Conservation (phyloP, 2,113 vertebrate species). For the Oryzias curvinotus region DNA sequence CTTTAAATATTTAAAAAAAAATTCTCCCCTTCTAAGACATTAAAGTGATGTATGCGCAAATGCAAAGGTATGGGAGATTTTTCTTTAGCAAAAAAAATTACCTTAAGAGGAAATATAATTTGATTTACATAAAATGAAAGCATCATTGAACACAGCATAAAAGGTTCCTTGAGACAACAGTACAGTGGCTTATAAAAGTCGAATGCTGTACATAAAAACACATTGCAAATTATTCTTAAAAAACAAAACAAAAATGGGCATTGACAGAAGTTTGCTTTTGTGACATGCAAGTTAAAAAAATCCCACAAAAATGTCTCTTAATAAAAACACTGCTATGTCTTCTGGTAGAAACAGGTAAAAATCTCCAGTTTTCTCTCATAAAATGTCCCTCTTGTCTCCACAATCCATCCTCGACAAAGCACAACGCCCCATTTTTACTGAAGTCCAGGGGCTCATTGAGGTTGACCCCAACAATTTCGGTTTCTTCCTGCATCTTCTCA, state of each 20-base stretch:
- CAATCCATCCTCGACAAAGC: conserved; percentile 9
- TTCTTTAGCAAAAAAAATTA: conserved; percentile 60
- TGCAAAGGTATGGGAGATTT: conserved; percentile 51
- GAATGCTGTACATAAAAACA: conserved; percentile 71
- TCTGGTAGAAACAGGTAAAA: conserved; percentile 41
- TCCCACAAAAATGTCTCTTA: conserved; percentile 55
- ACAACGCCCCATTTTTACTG: conserved; percentile 17
- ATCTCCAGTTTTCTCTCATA: conserved; percentile 3
- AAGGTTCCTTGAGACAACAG: conserved; percentile 65
- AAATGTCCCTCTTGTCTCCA: conserved; percentile 4
- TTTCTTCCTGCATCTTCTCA: conserved; percentile 22
- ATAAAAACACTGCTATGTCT: conserved; percentile 61
- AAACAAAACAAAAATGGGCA: conserved; percentile 38
- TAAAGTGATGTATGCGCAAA: conserved; percentile 74
- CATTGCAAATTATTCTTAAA: conserved; percentile 56
- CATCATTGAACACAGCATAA: conserved; percentile 63
- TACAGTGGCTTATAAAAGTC: conserved; percentile 68
- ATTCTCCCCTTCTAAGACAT: conserved; percentile 72
- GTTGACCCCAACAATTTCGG: not conserved
- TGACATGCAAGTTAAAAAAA: conserved; percentile 60
- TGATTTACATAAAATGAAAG: conserved; percentile 78
- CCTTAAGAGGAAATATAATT: conserved; percentile 80
- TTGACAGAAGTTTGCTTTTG: conserved; percentile 24
- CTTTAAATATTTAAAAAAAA: conserved; percentile 64
- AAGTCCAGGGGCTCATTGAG: conserved; percentile 38